Conservation (phyloP, 2,113 vertebrate species). For the Microtus richardsoni region DNA sequence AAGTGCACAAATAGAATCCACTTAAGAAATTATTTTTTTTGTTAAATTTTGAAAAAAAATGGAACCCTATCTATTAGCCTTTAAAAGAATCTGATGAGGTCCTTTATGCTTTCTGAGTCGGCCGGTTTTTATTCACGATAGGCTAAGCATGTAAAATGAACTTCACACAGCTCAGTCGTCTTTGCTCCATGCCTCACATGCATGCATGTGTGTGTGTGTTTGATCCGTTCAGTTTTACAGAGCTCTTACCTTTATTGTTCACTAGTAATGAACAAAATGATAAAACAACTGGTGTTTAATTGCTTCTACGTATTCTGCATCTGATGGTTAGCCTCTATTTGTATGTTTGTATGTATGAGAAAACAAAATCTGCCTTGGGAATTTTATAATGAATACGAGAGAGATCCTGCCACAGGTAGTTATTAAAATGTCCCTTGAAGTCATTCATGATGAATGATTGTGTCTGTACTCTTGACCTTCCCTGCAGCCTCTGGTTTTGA, state of each 20-base stretch:
- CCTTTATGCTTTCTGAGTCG: constrained; percentile 4
- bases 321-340: constrained; percentile 66
- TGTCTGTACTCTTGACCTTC: constrained; percentile 77
- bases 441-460: constrained; percentile 76
- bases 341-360: constrained; percentile 75
- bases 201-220: not conserved
- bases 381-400: constrained; percentile 78
- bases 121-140: constrained; percentile 54
- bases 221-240: not conserved
- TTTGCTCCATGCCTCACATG: constrained; percentile 5
- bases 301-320: not conserved
- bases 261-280: constrained; percentile 42
- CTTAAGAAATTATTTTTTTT: not conserved
- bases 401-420: constrained; percentile 78
- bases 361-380: constrained; percentile 72
- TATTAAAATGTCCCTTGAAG: constrained; percentile 82
- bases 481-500: constrained; percentile 64
- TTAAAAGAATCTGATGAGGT: constrained; percentile 10
- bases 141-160: constrained; percentile 47
- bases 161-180: constrained; percentile 20
- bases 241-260: constrained; percentile 57
- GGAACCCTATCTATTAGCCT: not conserved
- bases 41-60: constrained; percentile 49
- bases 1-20: not conserved
- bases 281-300: constrained; percentile 63